These are phyloP conservation scores for Eleutherodactylus coqui DNA, from an alignment of 2,797 vertebrate species.

Conservation along the genomic window DNA sequence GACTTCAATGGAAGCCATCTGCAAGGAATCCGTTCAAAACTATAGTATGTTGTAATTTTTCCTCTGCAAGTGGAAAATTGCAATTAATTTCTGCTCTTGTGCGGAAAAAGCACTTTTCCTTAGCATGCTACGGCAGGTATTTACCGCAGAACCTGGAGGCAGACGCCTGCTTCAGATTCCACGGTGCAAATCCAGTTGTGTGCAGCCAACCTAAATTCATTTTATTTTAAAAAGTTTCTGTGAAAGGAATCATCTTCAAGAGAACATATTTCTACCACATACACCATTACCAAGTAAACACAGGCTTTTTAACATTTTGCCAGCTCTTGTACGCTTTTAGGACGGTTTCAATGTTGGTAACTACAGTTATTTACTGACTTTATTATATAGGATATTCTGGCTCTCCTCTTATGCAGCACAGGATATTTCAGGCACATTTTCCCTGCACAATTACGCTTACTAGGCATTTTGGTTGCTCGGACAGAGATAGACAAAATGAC, in stretches of 20 bases:
- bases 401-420: not conserved
- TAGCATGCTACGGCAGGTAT: too few species aligned
- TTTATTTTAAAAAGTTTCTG: not conserved
- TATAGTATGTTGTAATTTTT: too few species aligned
- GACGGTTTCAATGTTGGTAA: not conserved
- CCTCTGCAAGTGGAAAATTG: too few species aligned
- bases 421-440: slow-evolving; percentile 7
- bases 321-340: not conserved
- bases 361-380: not conserved
- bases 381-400: not conserved
- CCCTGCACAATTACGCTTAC: slow-evolving; percentile 9
- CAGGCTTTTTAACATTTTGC: not conserved
- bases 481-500: slow-evolving; percentile 23
- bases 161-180: too few species aligned
- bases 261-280: not conserved
- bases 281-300: not conserved
- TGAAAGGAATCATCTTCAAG: not conserved
- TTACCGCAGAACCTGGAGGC: too few species aligned
- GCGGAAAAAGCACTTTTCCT: too few species aligned
- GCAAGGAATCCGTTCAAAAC: too few species aligned
- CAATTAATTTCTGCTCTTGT: too few species aligned
- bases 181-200: too few species aligned
- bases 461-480: slow-evolving; percentile 7
- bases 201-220: too few species aligned
- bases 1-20: too few species aligned